Base-by-base conservation (phyloP, 2,797 vertebrate genomes). In the Microctenopoma steveboyesi region DNA sequence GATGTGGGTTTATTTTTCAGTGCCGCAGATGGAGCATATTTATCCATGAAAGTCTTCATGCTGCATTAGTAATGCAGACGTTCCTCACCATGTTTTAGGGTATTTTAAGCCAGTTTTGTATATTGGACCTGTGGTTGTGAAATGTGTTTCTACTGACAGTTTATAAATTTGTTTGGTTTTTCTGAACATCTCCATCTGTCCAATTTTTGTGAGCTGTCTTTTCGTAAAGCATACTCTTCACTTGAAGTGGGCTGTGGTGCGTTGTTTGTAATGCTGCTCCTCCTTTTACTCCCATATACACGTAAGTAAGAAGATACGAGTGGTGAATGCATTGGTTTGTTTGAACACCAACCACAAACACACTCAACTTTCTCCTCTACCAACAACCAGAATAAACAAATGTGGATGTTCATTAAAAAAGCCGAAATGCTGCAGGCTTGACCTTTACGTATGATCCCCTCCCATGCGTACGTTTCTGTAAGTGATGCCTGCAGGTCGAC, bases 1-100 rank as follows among this genome's bases (percentile, higher is more conserved):
- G 72, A 72, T 81, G 30, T 64, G 76, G 81, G 79, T 81, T 75
- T 83, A 64, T 86, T 73, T 22, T 72, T 58, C 66, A 72, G 79
- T 35, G 9, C 50, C 78, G 69, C 86, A 87, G 85, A 88, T 89
- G 86, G 79, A 61, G 75, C 15, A 11, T 68, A 73, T 66, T 78
- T 70, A 61, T 69, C 63, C 74, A 70, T 66, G 22, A 59, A 72
- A 43, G 28, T 58, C 51, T 64, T 72, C 69, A 71, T 73, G 61
- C 70, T 73, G 70, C 39, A 59, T 74, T 57, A 54, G 39, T 39
- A 4, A 47, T 71, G 69, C 69, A 52, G 40, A 42, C 37, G 5
- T 55, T 49, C 33, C 58, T 47, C 43, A 25, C 70, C 46, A 58
- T 2, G 4, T 81, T 70, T 76, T 15, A 39, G 46, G 40, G 13